Conservation (phyloP, 2,888 invertebrate genomes). For the Taphrorychus bicolor region DNA sequence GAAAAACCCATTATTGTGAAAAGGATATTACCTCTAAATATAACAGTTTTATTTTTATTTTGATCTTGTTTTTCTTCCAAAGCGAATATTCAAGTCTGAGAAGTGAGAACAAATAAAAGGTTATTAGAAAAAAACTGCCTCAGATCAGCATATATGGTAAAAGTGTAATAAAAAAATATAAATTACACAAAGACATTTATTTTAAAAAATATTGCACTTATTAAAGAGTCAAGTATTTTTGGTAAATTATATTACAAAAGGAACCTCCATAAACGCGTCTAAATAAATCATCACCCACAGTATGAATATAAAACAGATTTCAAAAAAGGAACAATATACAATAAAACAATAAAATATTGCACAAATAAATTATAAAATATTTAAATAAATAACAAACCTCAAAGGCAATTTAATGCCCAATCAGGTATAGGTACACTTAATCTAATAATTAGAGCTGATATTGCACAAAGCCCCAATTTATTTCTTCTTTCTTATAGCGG, state of each 20-base stretch:
- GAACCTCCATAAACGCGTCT: conserved; percentile 43
- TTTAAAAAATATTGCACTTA: conserved; percentile 49
- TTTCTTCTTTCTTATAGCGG: too few relatives aligned
- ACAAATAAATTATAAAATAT: conserved; percentile 45
- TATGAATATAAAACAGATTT: conserved; percentile 32
- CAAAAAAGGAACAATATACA: conserved; percentile 43
- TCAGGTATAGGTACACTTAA: not conserved
- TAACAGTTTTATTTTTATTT: too few relatives aligned
- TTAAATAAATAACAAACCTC: conserved; percentile 45
- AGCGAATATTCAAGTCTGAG: too few relatives aligned
- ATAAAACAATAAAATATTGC: conserved; percentile 40
- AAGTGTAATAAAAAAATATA: too few relatives aligned
- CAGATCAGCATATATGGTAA: too few relatives aligned
- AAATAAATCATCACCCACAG: conserved; percentile 33
- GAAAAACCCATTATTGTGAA: too few relatives aligned
- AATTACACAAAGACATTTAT: conserved; percentile 21
- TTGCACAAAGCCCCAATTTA: conserved; percentile 41
- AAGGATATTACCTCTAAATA: too few relatives aligned
- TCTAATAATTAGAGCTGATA: conserved; percentile 19
- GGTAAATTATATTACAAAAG: conserved; percentile 51
- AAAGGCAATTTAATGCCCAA: not conserved
- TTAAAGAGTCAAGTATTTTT: conserved; percentile 43
- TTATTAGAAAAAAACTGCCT: too few relatives aligned
- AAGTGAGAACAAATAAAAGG: too few relatives aligned
- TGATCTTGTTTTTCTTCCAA: too few relatives aligned